Percentiles rank a stretch among this genome's conserved stretches.
These are phyloP conservation scores for Kryptopterus vitreolus DNA, from an alignment of 2,797 vertebrate species.

Conservation along the genomic window DNA sequence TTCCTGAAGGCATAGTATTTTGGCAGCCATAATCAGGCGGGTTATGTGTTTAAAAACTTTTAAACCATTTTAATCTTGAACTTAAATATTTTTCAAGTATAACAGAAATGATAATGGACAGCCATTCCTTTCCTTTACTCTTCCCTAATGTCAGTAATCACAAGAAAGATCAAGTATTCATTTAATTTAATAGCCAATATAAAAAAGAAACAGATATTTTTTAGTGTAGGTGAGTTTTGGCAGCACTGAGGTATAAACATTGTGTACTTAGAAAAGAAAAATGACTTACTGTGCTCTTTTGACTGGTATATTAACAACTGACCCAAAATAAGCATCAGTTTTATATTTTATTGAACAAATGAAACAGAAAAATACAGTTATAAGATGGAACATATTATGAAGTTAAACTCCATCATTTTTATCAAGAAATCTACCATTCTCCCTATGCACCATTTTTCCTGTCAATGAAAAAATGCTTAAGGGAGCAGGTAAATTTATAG, in stretches of 20 bases:
- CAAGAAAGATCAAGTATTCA: background rate
- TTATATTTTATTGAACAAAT: background rate
- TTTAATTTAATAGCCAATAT: slow-evolving; percentile 4
- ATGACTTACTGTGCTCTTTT: background rate
- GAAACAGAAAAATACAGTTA: background rate
- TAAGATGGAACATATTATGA: background rate
- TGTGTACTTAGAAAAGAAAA: background rate
- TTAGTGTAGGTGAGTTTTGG: background rate
- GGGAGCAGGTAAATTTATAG: background rate
- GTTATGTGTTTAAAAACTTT: background rate
- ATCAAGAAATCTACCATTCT: background rate
- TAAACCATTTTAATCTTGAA: background rate
- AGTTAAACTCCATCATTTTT: background rate
- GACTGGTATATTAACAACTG: slow-evolving; percentile 7
- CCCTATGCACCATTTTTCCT: background rate
- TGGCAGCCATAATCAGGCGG: background rate
- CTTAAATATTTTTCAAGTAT: background rate
- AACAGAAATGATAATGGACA: background rate
- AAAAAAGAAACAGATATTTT: background rate
- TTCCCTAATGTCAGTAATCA: background rate
- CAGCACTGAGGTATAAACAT: background rate
- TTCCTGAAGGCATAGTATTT: background rate
- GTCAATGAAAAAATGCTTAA: background rate
- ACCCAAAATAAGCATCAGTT: background rate
- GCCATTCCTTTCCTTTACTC: background rate